A percentile compares a stretch with the other conserved stretches of the same genome.
Conservation (phyloP, 2,888 invertebrate species). For the Notodonta ziczac region DNA sequence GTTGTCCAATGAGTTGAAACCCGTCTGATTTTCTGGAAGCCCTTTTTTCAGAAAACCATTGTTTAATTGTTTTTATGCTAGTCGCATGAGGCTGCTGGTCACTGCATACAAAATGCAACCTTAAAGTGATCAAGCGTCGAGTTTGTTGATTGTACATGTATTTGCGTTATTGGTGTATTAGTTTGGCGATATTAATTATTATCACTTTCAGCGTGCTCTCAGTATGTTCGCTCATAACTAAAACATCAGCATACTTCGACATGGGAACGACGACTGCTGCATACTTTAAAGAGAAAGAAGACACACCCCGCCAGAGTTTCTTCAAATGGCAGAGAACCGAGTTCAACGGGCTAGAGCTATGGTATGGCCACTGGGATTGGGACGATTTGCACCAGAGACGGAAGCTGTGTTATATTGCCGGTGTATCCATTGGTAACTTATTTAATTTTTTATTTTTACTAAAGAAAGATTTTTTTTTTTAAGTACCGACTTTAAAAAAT, state of each 20-base stretch:
- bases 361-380: neutral
- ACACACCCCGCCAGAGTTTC: neutral
- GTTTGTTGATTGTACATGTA: too few species aligned
- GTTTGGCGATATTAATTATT: neutral
- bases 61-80: too few species aligned
- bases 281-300: neutral
- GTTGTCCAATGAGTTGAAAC: too few species aligned
- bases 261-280: neutral
- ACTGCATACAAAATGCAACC: too few species aligned
- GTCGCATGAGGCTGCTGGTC: too few species aligned
- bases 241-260: neutral
- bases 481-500: too few species aligned
- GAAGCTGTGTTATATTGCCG: neutral
- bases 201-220: neutral
- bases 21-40: too few species aligned
- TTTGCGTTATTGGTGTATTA: too few species aligned
- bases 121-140: too few species aligned
- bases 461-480: too few species aligned
- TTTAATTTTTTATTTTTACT: neutral
- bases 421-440: slow-evolving; percentile 1
- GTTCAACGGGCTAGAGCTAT: neutral
- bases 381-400: neutral
- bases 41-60: too few species aligned
- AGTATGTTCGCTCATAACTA: neutral
- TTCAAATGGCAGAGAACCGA: slow-evolving; percentile 3